Evolutionary conservation across 1,140 invertebrate genomes (phyloP).

Genomic region (Leguminivora glycinivorella): DNA sequence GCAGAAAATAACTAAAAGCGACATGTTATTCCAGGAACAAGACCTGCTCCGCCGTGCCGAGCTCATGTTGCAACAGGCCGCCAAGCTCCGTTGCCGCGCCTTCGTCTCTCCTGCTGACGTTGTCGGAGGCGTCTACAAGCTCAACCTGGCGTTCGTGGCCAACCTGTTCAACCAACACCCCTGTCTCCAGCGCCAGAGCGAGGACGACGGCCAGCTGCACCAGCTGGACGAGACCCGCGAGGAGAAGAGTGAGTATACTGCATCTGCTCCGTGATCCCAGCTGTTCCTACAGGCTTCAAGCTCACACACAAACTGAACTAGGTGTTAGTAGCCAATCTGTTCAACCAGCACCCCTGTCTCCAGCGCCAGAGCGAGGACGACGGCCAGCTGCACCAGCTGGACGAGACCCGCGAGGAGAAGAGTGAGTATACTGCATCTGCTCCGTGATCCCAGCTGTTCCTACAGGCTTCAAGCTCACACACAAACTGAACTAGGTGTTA

Average conservation of each 20-base stretch:
- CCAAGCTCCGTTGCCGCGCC: slow-evolving; percentile 95
- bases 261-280: neutral
- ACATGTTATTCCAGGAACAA: slow-evolving; percentile 80
- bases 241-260: slow-evolving; percentile 90
- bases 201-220: slow-evolving; percentile 86
- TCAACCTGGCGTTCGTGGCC: slow-evolving; percentile 99
- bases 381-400: slow-evolving; percentile 89
- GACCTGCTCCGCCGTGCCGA: slow-evolving; percentile 93
- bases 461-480: too few species aligned
- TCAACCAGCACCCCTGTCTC: slow-evolving; percentile 97
- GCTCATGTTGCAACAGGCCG: slow-evolving; percentile 97
- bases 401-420: slow-evolving; percentile 97
- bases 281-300: too few species aligned
- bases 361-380: slow-evolving; percentile 87
- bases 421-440: slow-evolving; percentile 80
- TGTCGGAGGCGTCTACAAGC: slow-evolving; percentile 97
- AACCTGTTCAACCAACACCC: slow-evolving; percentile 99
- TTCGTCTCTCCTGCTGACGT: slow-evolving; percentile 98
- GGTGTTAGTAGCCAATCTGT: slow-evolving; percentile 99
- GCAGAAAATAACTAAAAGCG: too few species aligned
- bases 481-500: slow-evolving; percentile 99
- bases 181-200: slow-evolving; percentile 88
- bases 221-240: slow-evolving; percentile 95
- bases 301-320: slow-evolving; percentile 99
- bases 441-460: too few species aligned